These are phyloP conservation scores for Agelaius phoeniceus DNA, from an alignment of 2,113 vertebrate genomes.

Conservation along the genomic window DNA sequence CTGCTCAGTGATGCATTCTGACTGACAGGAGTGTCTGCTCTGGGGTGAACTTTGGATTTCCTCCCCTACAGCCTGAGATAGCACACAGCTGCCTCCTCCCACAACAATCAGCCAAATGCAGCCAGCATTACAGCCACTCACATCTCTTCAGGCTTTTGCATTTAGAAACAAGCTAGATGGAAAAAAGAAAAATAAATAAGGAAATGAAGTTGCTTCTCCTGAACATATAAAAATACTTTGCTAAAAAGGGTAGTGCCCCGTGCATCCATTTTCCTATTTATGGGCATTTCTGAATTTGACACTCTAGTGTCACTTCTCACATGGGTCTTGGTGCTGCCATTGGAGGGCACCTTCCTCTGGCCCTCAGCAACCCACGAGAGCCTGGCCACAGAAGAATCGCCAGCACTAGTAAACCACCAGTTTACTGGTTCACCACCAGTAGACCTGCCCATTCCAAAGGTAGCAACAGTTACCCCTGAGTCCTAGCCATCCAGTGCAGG, in stretches of 20 bases:
- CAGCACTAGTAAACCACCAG: neutral
- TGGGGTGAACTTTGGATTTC: neutral
- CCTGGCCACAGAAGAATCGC: fast-evolving
- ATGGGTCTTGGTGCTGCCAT: neutral
- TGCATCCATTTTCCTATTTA: neutral
- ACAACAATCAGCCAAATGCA: neutral
- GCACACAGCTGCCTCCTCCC: neutral
- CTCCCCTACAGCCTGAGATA: neutral
- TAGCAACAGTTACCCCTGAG: neutral
- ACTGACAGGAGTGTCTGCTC: neutral
- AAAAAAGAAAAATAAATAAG: neutral
- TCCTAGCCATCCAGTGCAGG: neutral
- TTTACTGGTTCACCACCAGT: neutral
- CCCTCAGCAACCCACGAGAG: neutral
- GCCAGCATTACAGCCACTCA: neutral
- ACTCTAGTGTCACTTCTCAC: neutral
- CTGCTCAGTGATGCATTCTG: neutral
- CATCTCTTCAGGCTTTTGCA: neutral
- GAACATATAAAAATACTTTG: neutral
- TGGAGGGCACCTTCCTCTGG: neutral
- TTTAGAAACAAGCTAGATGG: neutral
- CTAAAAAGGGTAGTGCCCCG: neutral
- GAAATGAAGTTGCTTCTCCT: neutral
- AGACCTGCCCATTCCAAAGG: neutral
- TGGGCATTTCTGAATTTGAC: neutral